These are phyloP conservation scores for Hippocampus comes DNA, from an alignment of 2,113 vertebrate species.

Conservation along the genomic window DNA sequence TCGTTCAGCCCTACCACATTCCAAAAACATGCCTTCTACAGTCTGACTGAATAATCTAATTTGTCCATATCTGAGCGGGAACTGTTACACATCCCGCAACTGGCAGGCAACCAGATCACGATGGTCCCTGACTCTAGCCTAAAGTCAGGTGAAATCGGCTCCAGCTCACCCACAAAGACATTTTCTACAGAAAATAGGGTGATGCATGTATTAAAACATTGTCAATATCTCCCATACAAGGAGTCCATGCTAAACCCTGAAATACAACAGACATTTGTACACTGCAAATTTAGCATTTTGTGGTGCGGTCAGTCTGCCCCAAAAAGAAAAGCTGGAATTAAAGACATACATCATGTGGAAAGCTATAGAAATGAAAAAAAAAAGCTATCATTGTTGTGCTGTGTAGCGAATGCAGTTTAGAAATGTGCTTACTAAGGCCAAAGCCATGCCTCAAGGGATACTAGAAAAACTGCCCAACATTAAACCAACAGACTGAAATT, in stretches of 20 bases:
- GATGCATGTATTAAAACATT: not conserved
- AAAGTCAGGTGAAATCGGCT: not conserved
- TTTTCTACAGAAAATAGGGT: not conserved
- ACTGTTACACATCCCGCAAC: not conserved
- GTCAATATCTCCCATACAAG: not conserved
- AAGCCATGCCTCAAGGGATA: conserved; percentile 26
- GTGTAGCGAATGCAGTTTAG: not conserved
- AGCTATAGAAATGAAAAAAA: conserved; percentile 23
- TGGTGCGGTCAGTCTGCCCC: conserved; percentile 19
- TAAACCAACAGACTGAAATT: conserved; percentile 30
- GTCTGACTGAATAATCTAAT: not conserved
- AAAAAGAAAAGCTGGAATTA: conserved; percentile 28
- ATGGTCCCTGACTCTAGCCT: not conserved
- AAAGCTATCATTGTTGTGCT: conserved; percentile 11
- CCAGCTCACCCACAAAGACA: not conserved
- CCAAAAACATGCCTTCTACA: not conserved
- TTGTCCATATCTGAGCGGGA: not conserved
- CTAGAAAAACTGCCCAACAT: conserved; percentile 21
- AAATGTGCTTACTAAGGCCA: conserved; percentile 14
- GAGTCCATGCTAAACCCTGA: conserved; percentile 17
- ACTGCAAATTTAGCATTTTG: conserved; percentile 32
- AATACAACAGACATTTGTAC: conserved; percentile 20
- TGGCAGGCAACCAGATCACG: not conserved
- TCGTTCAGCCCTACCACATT: not conserved
- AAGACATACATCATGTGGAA: conserved; percentile 26